Evolutionary conservation across 37 sponge, comb jelly and placozoan genomes (phyloP), one percentile per base, ranked within the genome.

Genomic region (Halisarca cf. caerulea): DNA sequence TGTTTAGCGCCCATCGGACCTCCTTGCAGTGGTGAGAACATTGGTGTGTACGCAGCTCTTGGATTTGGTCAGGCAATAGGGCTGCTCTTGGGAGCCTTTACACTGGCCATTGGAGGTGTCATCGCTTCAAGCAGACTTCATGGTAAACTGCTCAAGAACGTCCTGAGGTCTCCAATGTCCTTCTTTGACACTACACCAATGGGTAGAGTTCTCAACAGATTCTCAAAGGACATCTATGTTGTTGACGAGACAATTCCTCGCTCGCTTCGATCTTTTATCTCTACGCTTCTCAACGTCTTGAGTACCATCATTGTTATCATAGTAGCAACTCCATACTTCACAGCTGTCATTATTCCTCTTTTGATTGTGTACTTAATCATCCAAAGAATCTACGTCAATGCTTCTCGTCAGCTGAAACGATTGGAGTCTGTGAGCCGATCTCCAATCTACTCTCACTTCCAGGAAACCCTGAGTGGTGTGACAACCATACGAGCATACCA

Each of bases 171-270:
- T 66, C 99, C 99, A 24, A 95, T 98, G 96, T 84, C 94, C 0
- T 98, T 98, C 92, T 98, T 98, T 91, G 98, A 98, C 62, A 98
- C 94, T 53, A 98, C 94, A n/a, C 98, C 98, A 2, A 85, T 94
- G 5, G 98, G 98, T 9, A 82, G 98, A 47, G 90, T 98, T 32
- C 81, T 98, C 34, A 95, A 98, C 85, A 80, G 98, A 9, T 98
- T 98, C 85, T 95, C 96, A 32, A 98, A 98, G 86, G 98, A 98
- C 66, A 88, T 98, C 32, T 93, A 96, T 81, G 82, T 66, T 0
- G 90, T 98, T 59, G 99, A 98, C 72, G 94, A 92, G 74, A 69
- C 75, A 3, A 87, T 98, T 21, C 99, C 99, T 2, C 66, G 83
- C 14, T 89, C 96, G 0, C 36, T 92, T 64, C 83, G 88, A n/a